Base-by-base conservation (phyloP, 2,888 invertebrate genomes). In the Metalampra italica region DNA sequence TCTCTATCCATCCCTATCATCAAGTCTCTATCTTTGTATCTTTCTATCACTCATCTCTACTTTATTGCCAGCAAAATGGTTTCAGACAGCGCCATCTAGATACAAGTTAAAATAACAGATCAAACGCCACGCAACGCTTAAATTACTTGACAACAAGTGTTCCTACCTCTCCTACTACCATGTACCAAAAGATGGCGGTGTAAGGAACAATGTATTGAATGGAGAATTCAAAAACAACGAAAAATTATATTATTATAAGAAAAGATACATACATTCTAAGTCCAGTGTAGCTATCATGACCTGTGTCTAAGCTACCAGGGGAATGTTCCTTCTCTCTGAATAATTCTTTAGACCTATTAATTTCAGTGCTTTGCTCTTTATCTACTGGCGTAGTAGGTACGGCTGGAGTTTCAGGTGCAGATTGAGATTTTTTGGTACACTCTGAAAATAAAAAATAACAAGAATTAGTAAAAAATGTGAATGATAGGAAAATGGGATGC, bases 261-360 rank as follows among this genome's bases (percentile, higher is more conserved):
- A 11, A 36, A 9, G 3, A 13, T 38, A 38, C 50, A 55, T 54
- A 84, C 84, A 75, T 77, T 53, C 65, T 66, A 1, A 74, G 59
- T 29, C 69, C 78, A 29, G 73, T 71, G 39, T 65, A 71, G 46
- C 69, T 72, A 37, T 79, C 71, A 13, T 73, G 60, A 0, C 63
- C 56, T 3, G 66, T 70, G 34, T 71, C 72, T 3, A 59, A 57
- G 52, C 72, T 76, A 11, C 67, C 71, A 1, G 68, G 69, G 0
- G 78, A 70, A 3, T 50, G 51, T 5, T 67, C 65, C 14, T 60
- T 59, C 9, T 14, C 2, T 1, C 52, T 56, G 13, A 45, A 47
- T 2, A 55, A 57, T 29, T 60, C 62, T 29, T 57, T 59, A 0
- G 55, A 57, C 0, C 57, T 50, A 22, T 57, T 58, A 29, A 48